Conservation (phyloP, 2,113 vertebrate genomes). For the Edolisoma coerulescens region DNA sequence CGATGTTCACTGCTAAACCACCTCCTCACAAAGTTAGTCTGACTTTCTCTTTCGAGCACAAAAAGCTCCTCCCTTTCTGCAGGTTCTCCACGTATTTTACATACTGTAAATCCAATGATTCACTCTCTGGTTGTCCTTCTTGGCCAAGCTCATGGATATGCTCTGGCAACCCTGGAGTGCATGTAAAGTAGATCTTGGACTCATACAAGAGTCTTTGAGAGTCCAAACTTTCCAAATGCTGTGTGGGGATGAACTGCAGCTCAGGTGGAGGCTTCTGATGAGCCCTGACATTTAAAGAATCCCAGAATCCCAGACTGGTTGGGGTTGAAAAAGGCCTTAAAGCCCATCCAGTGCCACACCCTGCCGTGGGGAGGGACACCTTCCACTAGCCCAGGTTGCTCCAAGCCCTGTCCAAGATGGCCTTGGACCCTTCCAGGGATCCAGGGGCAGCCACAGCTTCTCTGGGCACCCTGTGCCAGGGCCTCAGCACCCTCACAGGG, state of each 20-base stretch:
- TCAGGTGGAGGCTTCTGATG: not conserved
- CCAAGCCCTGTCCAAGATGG: accelerated
- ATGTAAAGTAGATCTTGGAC: not conserved
- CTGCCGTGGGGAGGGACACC: not conserved
- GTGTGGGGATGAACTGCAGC: not conserved
- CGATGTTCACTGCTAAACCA: accelerated
- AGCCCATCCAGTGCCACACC: not conserved
- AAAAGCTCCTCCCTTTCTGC: not conserved
- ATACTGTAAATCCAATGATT: not conserved
- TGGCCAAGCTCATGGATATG: not conserved
- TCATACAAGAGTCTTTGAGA: not conserved
- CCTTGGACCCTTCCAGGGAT: not conserved
- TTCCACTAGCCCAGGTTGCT: accelerated
- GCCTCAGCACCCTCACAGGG: not conserved
- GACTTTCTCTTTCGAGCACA: not conserved
- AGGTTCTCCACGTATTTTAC: not conserved
- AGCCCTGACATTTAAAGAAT: not conserved
- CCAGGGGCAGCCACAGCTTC: not conserved
- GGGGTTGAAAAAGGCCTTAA: not conserved
- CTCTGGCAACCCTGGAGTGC: not conserved
- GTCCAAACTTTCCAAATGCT: not conserved
- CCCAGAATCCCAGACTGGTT: not conserved
- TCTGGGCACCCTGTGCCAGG: not conserved
- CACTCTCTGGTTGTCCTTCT: not conserved
- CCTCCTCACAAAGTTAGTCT: not conserved